Base-by-base conservation (phyloP, 2,797 vertebrate species). In the Bovichtus variegatus region DNA sequence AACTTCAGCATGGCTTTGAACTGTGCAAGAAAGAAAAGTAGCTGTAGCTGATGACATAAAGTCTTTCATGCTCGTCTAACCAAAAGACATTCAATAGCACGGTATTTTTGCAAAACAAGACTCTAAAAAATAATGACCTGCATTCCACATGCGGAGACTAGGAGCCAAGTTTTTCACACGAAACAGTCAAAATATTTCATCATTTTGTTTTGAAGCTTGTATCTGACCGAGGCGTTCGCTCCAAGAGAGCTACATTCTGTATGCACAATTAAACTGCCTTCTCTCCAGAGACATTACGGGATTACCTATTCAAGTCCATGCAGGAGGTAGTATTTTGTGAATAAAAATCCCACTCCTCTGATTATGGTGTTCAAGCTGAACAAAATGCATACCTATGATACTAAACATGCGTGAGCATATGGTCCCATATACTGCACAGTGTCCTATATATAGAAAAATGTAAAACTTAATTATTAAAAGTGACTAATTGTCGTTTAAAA, bases 1-100 rank as follows among this genome's bases (percentile, higher is more conserved):
- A 74, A 54, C n/a, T 34, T 40, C 34, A 41, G 11, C 13, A 31
- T n/a, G 9, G 60, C 55, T 81, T 76, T 81, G 31, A 80, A 73
- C 67, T 75, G 12, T 49, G 41, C 41, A 51, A 25, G 23, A 46
- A 65, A 51, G 36, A 65, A 71, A 69, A 18, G 43, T n/a, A 54
- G 49, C 40, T 43, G 46, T 12, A 15, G 78, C 36, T 63, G 49
- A 53, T 10, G 61, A 76, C 43, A 79, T 46, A 19, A 71, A 31
- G 41, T 15, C 34, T 65, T 50, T 64, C 40, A 50, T 57, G 29
- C 50, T 76, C 47, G 36, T 80, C 49, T 71, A 27, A 60, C 25
- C 62, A 40, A 59, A 5, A 49, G 21, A 62, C 51, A 36, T 9
- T 54, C 19, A 47, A n/a, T 1, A 63, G 63, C 59, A 41, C 53